These are phyloP conservation scores for Halocynthia aurantium DNA, from an alignment of 23 tunicate genomes.

Conservation along the genomic window DNA sequence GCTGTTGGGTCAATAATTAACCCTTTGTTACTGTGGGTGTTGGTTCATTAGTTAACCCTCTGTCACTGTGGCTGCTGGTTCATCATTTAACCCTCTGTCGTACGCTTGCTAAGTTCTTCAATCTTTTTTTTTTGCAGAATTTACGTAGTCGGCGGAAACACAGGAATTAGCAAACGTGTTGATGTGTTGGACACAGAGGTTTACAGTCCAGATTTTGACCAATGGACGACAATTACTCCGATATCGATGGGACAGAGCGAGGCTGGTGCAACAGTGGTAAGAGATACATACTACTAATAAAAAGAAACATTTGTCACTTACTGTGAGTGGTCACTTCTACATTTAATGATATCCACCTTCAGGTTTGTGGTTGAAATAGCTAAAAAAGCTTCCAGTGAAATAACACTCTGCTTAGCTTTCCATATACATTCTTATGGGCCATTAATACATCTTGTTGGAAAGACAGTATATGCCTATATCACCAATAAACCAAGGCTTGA, in stretches of 20 bases:
- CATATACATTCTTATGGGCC: too few relatives aligned
- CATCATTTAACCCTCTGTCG: not conserved
- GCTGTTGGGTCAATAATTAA: too few relatives aligned
- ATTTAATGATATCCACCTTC: not conserved
- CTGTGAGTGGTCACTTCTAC: not conserved
- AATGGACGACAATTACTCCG: conserved; percentile 94
- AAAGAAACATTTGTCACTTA: not conserved
- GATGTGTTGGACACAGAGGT: conserved; percentile 99
- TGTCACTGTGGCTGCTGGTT: too few relatives aligned
- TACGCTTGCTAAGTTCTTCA: not conserved
- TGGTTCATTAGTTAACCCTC: too few relatives aligned
- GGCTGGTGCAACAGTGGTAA: conserved; percentile 98
- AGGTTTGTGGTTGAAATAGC: not conserved
- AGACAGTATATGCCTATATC: too few relatives aligned
- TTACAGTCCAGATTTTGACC: conserved; percentile 98
- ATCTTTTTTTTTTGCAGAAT: conserved; percentile 32
- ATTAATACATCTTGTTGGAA: too few relatives aligned
- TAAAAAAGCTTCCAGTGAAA: not conserved
- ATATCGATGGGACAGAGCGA: conserved; percentile 98
- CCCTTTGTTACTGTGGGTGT: too few relatives aligned
- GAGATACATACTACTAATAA: not conserved
- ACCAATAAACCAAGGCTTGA: too few relatives aligned
- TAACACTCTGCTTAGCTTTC: not conserved
- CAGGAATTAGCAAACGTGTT: conserved; percentile 95
- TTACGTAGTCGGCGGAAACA: conserved; percentile 94